Conservation (phyloP, 2,888 invertebrate genomes). For the Chouioia cunea region DNA sequence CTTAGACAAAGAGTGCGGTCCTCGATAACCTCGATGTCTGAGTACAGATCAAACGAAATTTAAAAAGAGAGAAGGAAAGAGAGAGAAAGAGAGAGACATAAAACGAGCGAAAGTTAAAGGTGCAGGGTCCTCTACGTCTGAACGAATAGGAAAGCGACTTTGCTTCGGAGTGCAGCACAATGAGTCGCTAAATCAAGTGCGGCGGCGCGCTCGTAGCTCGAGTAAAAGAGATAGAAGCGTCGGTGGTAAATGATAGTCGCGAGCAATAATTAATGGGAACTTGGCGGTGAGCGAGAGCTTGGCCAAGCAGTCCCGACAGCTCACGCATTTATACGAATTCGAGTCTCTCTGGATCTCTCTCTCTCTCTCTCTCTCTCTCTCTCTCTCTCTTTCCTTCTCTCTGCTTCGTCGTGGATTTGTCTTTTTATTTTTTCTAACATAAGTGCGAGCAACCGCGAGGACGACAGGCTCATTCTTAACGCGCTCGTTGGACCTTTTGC, state of each 20-base stretch:
- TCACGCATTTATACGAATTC: conserved; percentile 34
- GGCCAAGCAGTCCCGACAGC: conserved; percentile 57
- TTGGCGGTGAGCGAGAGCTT: conserved; percentile 61
- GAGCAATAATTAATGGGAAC: conserved; percentile 65
- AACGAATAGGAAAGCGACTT: no score
- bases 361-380: background rate
- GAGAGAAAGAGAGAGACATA: no score
- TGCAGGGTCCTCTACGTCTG: no score
- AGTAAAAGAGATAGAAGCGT: conserved; percentile 38
- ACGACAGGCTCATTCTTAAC: conserved; percentile 50
- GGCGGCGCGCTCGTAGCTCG: background rate
- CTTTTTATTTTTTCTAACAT: conserved; percentile 45
- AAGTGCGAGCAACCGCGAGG: conserved; percentile 52
- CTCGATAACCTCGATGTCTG: no score
- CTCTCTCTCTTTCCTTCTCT: conserved; percentile 26
- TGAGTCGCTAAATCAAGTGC: conserved; percentile 31
- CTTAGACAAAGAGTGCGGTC: no score
- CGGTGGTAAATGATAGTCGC: conserved; percentile 57
- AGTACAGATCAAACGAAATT: no score
- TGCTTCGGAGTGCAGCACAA: conserved; percentile 1
- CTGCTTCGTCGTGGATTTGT: background rate
- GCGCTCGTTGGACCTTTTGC: conserved; percentile 13
- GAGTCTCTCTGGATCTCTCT: conserved; percentile 2
- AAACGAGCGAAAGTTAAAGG: no score
- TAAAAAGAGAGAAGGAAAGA: background rate